Conservation (phyloP, 2,888 invertebrate genomes). For the Lepetodrilus schrolli region DNA sequence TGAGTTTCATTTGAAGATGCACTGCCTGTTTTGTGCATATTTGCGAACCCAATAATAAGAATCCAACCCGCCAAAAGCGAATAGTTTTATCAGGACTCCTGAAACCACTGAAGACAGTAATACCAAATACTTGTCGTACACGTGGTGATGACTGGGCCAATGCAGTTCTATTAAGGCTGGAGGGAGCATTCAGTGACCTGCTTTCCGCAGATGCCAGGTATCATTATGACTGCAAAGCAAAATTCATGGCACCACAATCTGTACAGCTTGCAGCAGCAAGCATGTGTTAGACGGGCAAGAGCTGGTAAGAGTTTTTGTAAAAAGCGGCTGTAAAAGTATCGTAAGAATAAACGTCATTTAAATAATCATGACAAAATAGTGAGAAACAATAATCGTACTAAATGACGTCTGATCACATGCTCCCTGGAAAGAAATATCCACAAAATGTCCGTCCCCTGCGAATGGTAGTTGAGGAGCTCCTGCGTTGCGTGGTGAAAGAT, state of each 20-base stretch:
- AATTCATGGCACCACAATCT: not conserved
- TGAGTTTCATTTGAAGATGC: no score
- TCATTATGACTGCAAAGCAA: not conserved
- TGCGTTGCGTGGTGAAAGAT: conserved; percentile 8
- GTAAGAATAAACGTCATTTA: no score
- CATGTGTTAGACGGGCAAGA: not conserved
- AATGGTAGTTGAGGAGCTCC: conserved; percentile 29
- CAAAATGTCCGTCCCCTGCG: conserved; percentile 30
- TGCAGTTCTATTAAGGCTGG: not conserved
- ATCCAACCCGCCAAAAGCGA: no score
- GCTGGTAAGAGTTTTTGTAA: not conserved
- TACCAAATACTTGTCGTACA: not conserved
- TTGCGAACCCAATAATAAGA: no score
- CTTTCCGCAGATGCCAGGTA: not conserved
- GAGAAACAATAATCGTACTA: no score
- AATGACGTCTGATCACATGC: not conserved
- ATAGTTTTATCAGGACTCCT: no score
- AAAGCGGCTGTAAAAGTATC: no score
- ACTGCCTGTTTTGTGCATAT: no score
- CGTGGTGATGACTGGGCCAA: not conserved
- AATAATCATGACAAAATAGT: no score
- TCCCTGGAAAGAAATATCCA: not conserved
- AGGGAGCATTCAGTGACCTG: not conserved
- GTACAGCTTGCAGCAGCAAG: not conserved
- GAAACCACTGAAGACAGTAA: no score